Evolutionary conservation across 2,113 vertebrate genomes (phyloP).

Genomic region (Hippocampus zosterae): DNA sequence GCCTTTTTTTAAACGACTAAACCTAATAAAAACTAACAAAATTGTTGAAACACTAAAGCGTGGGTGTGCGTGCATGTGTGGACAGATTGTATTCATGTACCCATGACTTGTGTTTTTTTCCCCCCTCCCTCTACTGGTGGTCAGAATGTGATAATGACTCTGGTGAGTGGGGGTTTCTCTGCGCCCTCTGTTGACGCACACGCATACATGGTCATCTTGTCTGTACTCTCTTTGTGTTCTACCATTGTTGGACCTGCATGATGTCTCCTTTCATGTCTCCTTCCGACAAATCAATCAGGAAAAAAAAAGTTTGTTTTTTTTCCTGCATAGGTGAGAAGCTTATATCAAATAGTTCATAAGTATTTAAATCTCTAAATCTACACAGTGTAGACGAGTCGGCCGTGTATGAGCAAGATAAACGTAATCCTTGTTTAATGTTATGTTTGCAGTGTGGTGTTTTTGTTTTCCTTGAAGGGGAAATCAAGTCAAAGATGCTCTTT

Average conservation of each 20-base stretch:
- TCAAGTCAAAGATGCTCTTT: no score
- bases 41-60: background rate
- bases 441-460: background rate
- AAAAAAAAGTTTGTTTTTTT: constrained; percentile 38
- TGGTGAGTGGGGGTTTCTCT: constrained; percentile 69
- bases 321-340: constrained; percentile 52
- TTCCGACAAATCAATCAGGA: constrained; percentile 36
- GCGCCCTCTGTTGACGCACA: constrained; percentile 43
- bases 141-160: constrained; percentile 75
- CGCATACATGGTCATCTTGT: constrained; percentile 30
- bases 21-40: no score
- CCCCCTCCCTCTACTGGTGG: constrained; percentile 66
- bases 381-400: background rate
- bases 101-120: constrained; percentile 65
- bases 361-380: background rate
- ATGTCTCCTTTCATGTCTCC: constrained; percentile 40
- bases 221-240: constrained; percentile 53
- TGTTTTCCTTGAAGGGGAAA: background rate
- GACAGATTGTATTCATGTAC: constrained; percentile 51
- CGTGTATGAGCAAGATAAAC: constrained; percentile 4
- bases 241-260: constrained; percentile 60
- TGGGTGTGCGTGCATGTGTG: constrained; percentile 21
- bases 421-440: background rate
- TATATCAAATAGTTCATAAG: constrained; percentile 28
- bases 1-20: no score